A percentile compares a stretch with the other conserved stretches of the same genome.
Evolutionary conservation across 2,113 vertebrate species (phyloP).

Genomic region (Cygnus buccinator): DNA sequence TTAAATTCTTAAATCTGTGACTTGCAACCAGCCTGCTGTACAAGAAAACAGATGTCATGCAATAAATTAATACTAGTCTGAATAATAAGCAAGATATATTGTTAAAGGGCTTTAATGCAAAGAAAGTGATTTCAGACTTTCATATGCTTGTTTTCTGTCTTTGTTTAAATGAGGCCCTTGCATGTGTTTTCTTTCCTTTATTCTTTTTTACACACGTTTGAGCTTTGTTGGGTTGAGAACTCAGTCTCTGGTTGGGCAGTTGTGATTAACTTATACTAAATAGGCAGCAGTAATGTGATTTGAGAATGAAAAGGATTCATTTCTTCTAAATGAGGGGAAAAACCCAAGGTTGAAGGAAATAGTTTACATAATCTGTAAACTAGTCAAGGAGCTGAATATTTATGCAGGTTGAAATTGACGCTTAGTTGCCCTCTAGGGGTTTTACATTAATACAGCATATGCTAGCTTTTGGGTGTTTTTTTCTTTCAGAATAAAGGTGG

Average conservation of each 20-base stretch:
- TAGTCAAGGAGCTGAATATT: slow-evolving; percentile 62
- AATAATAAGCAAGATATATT: slow-evolving; percentile 60
- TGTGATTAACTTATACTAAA: slow-evolving; percentile 69
- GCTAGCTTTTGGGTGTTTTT: slow-evolving; percentile 34
- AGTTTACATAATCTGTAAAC: slow-evolving; percentile 63
- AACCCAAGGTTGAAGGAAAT: slow-evolving; percentile 39
- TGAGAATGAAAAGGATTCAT: slow-evolving; percentile 67
- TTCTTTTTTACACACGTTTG: slow-evolving; percentile 20
- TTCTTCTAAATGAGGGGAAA: slow-evolving; percentile 65
- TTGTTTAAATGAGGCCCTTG: slow-evolving; percentile 46
- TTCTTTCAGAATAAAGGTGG: slow-evolving; percentile 40
- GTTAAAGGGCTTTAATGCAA: slow-evolving; percentile 42
- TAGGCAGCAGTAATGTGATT: slow-evolving; percentile 71
- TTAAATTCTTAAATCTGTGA: not conserved
- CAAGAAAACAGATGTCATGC: slow-evolving; percentile 56
- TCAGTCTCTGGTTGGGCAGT: slow-evolving; percentile 38
- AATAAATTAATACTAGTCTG: slow-evolving; percentile 63
- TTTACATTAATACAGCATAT: slow-evolving; percentile 75
- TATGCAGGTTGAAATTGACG: slow-evolving; percentile 71
- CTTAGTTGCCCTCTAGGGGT: slow-evolving; percentile 83
- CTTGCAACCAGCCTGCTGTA: slow-evolving; percentile 22
- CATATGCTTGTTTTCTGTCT: slow-evolving; percentile 64
- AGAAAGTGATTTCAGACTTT: slow-evolving; percentile 64
- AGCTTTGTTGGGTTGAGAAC: slow-evolving; percentile 56
- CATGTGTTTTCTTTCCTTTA: slow-evolving; percentile 57